Conservation (phyloP, 2,888 invertebrate species). For the Schizaphis graminum region DNA sequence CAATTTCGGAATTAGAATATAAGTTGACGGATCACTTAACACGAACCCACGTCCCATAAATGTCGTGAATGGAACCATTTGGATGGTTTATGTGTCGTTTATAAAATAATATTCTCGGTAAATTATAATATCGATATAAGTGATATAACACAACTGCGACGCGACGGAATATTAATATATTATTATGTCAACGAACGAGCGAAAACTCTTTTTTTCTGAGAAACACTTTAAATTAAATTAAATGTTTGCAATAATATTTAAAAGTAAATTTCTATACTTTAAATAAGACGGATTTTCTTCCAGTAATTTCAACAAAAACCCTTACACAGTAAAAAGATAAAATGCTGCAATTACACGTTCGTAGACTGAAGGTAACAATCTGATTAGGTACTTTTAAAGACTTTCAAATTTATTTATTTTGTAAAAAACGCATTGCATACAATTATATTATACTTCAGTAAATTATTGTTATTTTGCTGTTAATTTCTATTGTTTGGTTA, state of each 20-base stretch:
- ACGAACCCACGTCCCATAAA: neutral
- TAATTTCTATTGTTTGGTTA: neutral
- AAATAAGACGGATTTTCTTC: neutral
- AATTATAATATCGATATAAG: neutral
- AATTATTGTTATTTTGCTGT: neutral
- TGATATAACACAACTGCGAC: neutral
- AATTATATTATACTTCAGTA: neutral
- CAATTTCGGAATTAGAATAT: too few relatives aligned
- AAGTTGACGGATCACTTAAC: too few relatives aligned
- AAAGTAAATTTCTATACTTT: neutral
- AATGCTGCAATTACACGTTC: too few relatives aligned
- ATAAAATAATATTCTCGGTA: neutral
- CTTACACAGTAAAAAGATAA: neutral
- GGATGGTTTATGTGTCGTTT: neutral
- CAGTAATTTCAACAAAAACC: neutral
- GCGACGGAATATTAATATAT: neutral
- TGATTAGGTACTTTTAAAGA: neutral
- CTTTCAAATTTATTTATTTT: neutral
- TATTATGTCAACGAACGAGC: neutral
- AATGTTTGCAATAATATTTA: neutral
- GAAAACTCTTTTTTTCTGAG: neutral
- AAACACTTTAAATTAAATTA: neutral
- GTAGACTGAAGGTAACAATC: neutral
- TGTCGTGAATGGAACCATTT: neutral
- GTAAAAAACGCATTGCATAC: neutral